phyloP scores from a whole-genome alignment of 2,113 vertebrate species.

The Carollia perspicillata region DNA sequence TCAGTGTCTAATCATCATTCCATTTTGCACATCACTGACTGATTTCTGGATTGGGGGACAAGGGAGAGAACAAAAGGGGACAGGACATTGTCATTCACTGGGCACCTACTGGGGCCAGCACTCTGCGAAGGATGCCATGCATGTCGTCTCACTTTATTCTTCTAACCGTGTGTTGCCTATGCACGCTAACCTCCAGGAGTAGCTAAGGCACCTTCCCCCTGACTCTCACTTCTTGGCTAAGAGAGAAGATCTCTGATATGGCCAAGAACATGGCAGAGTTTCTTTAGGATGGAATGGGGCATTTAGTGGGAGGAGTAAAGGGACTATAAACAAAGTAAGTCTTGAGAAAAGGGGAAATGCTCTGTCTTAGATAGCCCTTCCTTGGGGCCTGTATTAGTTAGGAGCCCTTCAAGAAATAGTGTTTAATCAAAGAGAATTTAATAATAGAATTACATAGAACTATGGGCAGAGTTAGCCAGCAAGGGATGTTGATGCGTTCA shows the following conservation, averaged over 20 bases:
- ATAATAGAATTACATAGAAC: neutral
- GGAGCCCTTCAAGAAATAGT: neutral
- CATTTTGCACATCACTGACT: neutral
- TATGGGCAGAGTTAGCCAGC: neutral
- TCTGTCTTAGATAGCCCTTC: neutral
- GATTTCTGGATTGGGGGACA: neutral
- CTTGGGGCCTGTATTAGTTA: neutral
- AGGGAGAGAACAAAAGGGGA: neutral
- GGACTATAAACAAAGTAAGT: neutral
- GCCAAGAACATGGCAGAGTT: neutral
- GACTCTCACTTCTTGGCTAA: neutral
- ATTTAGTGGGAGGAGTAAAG: neutral
- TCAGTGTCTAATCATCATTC: neutral
- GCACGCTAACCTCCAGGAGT: neutral
- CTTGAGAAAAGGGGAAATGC: neutral
- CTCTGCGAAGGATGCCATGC: neutral
- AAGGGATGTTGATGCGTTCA: neutral
- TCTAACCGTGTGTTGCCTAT: neutral
- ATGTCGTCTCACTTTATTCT: neutral
- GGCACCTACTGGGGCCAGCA: neutral
- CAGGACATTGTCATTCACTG: neutral
- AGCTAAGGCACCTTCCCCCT: neutral
- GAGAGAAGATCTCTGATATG: neutral
- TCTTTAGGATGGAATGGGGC: neutral
- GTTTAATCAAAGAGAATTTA: neutral